These are phyloP conservation scores for Coenonympha glycerion DNA, from an alignment of 2,888 invertebrate species.

Conservation along the genomic window DNA sequence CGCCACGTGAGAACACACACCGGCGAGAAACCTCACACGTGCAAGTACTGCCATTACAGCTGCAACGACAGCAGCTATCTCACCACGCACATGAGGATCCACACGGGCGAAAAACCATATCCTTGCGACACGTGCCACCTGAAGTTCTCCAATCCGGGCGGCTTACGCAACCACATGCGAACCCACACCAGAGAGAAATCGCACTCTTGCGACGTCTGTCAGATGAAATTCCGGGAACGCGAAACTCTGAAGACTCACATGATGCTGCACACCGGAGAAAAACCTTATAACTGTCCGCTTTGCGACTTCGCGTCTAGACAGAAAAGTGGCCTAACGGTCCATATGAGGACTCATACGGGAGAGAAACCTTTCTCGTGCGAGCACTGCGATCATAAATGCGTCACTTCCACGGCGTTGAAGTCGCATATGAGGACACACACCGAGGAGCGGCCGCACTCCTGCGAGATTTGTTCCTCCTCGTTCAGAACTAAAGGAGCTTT, in stretches of 20 bases:
- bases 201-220: not conserved
- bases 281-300: not conserved
- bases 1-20: not conserved
- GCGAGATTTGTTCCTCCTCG: not conserved
- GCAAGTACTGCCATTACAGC: not conserved
- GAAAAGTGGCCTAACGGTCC: not conserved
- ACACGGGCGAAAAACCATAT: not conserved
- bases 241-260: not conserved
- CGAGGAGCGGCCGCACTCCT: not conserved
- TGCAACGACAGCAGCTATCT: not conserved
- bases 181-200: not conserved
- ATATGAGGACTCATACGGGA: not conserved
- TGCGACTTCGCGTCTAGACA: not conserved
- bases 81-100: not conserved
- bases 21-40: not conserved
- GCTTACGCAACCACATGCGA: not conserved
- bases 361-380: not conserved
- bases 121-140: not conserved
- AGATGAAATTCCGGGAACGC: not conserved
- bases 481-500: not conserved
- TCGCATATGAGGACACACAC: not conserved
- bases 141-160: not conserved
- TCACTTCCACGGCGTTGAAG: not conserved
- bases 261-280: constrained; percentile 1
- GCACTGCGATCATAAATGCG: not conserved